Conservation (phyloP, 1,140 invertebrate species). For the Pinna nobilis region DNA sequence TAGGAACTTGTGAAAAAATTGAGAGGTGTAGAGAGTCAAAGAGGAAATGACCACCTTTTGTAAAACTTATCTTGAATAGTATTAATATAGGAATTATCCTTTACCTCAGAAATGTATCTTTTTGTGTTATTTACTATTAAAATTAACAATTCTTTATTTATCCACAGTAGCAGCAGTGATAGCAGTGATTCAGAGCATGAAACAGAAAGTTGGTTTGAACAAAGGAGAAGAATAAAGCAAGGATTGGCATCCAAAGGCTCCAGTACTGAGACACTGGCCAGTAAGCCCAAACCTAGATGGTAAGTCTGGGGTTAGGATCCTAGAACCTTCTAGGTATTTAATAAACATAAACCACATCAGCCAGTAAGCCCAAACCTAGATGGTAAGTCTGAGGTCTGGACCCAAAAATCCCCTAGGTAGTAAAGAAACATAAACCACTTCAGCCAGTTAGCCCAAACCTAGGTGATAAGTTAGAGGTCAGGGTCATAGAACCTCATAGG, state of each 20-base stretch:
- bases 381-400: neutral
- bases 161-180: conserved; percentile 13
- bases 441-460: no score
- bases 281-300: conserved; percentile 34
- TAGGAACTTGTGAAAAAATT: no score
- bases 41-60: no score
- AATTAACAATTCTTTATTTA: neutral
- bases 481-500: no score
- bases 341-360: neutral
- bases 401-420: neutral
- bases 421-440: no score
- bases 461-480: no score
- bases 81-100: no score
- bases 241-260: conserved; percentile 41
- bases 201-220: conserved; percentile 54
- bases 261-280: conserved; percentile 38
- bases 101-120: no score
- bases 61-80: no score
- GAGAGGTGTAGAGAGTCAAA: no score
- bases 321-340: neutral
- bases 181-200: conserved; percentile 58
- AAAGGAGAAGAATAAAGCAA: conserved; percentile 59
- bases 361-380: neutral
- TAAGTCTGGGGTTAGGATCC: neutral
- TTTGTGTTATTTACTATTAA: neutral